Percentiles rank a stretch among this genome's conserved stretches.
These are phyloP conservation scores for Drosophila mercatorum DNA, from an alignment of 2,888 invertebrate species.

Conservation along the genomic window DNA sequence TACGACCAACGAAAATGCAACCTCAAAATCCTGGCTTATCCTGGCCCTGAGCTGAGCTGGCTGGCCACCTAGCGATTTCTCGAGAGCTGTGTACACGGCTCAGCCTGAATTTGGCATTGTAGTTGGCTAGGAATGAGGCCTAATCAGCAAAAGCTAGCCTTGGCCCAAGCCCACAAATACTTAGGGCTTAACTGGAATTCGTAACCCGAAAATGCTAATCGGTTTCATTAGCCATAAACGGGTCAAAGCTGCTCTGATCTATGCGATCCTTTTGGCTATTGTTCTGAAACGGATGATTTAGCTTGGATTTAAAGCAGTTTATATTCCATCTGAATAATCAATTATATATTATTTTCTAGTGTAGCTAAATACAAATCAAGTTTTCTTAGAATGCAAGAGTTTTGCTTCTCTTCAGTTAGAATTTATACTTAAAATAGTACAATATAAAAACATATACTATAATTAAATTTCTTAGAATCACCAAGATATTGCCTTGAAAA, in stretches of 20 bases:
- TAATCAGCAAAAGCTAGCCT: not conserved
- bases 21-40: slow-evolving; percentile 24
- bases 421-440: no score
- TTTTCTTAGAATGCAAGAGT: no score
- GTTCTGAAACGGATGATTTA: not conserved
- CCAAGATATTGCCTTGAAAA: no score
- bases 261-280: not conserved
- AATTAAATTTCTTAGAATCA: no score
- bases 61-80: slow-evolving; percentile 11
- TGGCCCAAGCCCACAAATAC: slow-evolving; percentile 11
- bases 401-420: no score
- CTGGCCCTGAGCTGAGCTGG: not conserved
- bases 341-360: no score
- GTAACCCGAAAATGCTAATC: slow-evolving; percentile 4
- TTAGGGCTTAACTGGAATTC: slow-evolving; percentile 17
- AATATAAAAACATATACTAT: no score
- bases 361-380: no score
- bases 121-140: not conserved
- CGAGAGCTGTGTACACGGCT: slow-evolving; percentile 11
- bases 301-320: not conserved
- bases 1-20: slow-evolving; percentile 5
- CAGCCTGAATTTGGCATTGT: slow-evolving; percentile 24
- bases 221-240: slow-evolving; percentile 7
- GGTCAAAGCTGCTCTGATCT: slow-evolving; percentile 2
- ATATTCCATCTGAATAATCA: no score